A percentile compares a stretch with the other conserved stretches of the same genome.
These are phyloP conservation scores for Drosophila helvetica DNA, from an alignment of 2,888 invertebrate genomes.

Conservation along the genomic window DNA sequence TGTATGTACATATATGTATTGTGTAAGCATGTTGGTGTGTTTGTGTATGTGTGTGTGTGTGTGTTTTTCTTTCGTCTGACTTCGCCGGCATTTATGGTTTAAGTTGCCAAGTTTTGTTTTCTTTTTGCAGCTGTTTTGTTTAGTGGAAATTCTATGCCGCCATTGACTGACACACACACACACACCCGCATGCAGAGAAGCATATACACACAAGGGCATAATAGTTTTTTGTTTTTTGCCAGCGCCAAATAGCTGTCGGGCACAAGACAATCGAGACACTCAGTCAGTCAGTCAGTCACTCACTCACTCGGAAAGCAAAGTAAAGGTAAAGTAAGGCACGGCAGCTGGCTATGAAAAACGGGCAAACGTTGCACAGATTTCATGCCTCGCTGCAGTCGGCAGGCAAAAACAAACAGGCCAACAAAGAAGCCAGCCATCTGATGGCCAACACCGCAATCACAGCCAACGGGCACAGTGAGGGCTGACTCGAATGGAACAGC, in stretches of 20 bases:
- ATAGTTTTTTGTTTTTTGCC: conserved; percentile 52
- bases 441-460: conserved; percentile 20
- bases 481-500: background rate
- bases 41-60: conserved; percentile 15
- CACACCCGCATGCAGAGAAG: background rate
- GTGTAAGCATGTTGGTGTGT: conserved; percentile 8
- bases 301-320: conserved; percentile 39
- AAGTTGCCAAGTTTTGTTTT: conserved; percentile 62
- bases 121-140: conserved; percentile 39
- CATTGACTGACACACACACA: conserved; percentile 58
- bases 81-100: conserved; percentile 64
- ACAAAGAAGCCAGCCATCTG: conserved; percentile 37
- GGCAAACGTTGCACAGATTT: conserved; percentile 72
- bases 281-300: conserved; percentile 47
- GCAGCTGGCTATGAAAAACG: conserved; percentile 1
- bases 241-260: conserved; percentile 66
- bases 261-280: conserved; percentile 65
- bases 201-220: conserved; percentile 13
- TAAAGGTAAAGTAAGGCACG: conserved; percentile 35
- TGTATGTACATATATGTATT: background rate
- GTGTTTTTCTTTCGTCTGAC: conserved; percentile 49
- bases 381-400: conserved; percentile 60
- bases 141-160: conserved; percentile 64
- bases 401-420: conserved; percentile 18
- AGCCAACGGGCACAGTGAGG: conserved; percentile 14